Percentiles rank a stretch among this genome's conserved stretches.
phyloP scores from a whole-genome alignment of 2,888 invertebrate species.

The Agrilus cyanescens region DNA sequence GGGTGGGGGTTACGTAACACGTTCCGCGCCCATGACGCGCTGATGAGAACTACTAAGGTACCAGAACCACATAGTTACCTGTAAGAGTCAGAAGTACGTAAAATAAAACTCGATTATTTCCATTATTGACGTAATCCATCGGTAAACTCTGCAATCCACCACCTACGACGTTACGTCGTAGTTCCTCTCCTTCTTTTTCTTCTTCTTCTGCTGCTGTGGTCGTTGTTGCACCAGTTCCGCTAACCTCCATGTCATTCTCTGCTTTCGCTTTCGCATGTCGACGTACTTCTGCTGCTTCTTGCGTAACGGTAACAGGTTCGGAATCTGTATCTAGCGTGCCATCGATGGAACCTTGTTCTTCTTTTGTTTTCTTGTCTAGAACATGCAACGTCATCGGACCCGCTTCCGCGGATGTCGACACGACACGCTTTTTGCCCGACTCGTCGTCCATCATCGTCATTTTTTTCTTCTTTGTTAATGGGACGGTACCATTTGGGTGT shows the following conservation, averaged over 20 bases:
- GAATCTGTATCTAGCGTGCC: constrained; percentile 8
- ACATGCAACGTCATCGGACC: constrained; percentile 16
- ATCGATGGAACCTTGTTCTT: constrained; percentile 14
- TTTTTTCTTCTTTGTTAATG: no score
- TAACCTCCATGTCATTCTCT: constrained; percentile 13
- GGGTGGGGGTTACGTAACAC: no score
- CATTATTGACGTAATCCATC: no score
- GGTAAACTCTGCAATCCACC: not conserved
- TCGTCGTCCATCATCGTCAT: no score
- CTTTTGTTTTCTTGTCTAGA: constrained; percentile 35
- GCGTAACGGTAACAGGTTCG: constrained; percentile 11
- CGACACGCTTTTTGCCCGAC: no score
- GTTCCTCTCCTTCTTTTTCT: not conserved
- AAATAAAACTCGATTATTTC: no score
- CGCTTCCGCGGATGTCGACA: no score
- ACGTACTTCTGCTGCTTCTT: constrained; percentile 14
- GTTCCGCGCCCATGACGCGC: no score
- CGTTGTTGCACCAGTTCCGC: constrained; percentile 13
- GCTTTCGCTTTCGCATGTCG: constrained; percentile 16
- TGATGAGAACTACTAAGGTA: no score
- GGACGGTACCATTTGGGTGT: no score
- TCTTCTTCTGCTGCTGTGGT: constrained; percentile 19
- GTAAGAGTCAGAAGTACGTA: no score
- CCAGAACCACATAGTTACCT: no score
- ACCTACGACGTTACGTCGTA: not conserved